Base-by-base conservation (phyloP, 1,140 invertebrate genomes). In the Drosophila pallidifrons region DNA sequence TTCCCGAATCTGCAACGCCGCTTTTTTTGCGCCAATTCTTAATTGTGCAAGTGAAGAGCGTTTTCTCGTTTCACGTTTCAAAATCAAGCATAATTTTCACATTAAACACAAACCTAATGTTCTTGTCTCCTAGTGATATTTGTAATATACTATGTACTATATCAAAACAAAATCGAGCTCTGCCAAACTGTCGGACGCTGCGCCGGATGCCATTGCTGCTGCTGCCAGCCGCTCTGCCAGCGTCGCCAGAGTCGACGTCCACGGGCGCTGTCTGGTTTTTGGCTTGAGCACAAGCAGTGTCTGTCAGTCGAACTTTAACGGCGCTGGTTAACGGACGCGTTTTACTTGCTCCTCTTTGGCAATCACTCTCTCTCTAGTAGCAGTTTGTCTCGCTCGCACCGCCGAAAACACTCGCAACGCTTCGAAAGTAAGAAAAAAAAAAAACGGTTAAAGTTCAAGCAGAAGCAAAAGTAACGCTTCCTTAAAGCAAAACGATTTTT, bases 271-370 rank as follows among this genome's bases (percentile, higher is more conserved):
- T 25, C 20, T 25, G 20, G 54, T 58, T 38, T 71, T n/a, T 75
- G 73, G 60, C 54, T 76, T 64, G 64, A 75, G 68, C 68, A 65
- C 11, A 51, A 7, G 11, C 8, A 10, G 1, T 38, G 30, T 15
- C 25, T 59, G 66, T 66, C 79, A 85, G 81, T 85, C 80, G 63
- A 82, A 82, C 69, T 82, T 70, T 67, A 80, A 82, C 81, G 77
- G 73, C 77, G 81, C 66, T 82, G 51, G 76, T 73, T 57, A 71
- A 71, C 81, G 80, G 81, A 85, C 81, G 81, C 77, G 81, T 80
- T 73, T 71, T 8, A 74, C 73, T 73, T 32, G 68, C 64, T 79
- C 66, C 61, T 51, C 54, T 64, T 28, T 38, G 28, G 16, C 46
- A n/a, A 45, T 43, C 41, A 30, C 43, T 52, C 25, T 28, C 51